A percentile compares a stretch with the other conserved stretches of the same genome.
Conservation (phyloP, 1,140 invertebrate species). For the Scaptomyza graminum region DNA sequence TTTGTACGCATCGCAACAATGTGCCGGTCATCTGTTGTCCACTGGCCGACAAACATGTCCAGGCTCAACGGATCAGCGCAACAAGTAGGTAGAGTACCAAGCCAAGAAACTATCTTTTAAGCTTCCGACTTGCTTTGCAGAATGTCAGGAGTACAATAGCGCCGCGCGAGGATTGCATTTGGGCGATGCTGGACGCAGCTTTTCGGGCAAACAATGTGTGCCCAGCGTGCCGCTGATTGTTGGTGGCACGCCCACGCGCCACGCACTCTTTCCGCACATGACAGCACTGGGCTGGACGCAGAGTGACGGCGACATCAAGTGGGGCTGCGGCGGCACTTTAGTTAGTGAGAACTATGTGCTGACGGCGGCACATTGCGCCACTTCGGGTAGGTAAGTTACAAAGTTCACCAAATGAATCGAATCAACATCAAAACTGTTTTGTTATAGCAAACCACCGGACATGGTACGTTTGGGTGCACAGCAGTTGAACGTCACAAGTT, state of each 20-base stretch:
- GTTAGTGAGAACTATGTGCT: conserved; percentile 85
- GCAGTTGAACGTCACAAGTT: conserved; percentile 57
- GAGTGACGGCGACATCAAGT: conserved; percentile 62
- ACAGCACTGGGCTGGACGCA: conserved; percentile 79
- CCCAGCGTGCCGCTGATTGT: conserved; percentile 85
- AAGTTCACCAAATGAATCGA: background rate
- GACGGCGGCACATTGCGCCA: conserved; percentile 85
- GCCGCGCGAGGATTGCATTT: conserved; percentile 54
- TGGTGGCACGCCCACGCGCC: conserved; percentile 84
- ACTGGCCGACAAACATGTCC: conserved; percentile 69
- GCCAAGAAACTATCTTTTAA: background rate
- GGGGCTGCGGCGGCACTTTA: conserved; percentile 84
- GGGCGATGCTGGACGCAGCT: conserved; percentile 41
- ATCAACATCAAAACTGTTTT: conserved; percentile 9
- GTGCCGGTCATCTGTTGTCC: conserved; percentile 81
- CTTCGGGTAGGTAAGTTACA: conserved; percentile 72
- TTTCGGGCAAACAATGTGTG: conserved; percentile 75
- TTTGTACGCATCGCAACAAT: conserved; percentile 74
- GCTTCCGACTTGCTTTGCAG: conserved; percentile 28
- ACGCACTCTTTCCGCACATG: conserved; percentile 87
- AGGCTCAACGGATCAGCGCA: conserved; percentile 70
- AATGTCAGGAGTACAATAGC: conserved; percentile 77
- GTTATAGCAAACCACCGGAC: conserved; percentile 74
- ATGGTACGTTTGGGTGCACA: conserved; percentile 70
- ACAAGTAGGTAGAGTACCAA: conserved; percentile 51